Percentiles rank a stretch among this genome's conserved stretches.
phyloP scores from a whole-genome alignment of 1,140 invertebrate species.

The Neodiprion pinetum region DNA sequence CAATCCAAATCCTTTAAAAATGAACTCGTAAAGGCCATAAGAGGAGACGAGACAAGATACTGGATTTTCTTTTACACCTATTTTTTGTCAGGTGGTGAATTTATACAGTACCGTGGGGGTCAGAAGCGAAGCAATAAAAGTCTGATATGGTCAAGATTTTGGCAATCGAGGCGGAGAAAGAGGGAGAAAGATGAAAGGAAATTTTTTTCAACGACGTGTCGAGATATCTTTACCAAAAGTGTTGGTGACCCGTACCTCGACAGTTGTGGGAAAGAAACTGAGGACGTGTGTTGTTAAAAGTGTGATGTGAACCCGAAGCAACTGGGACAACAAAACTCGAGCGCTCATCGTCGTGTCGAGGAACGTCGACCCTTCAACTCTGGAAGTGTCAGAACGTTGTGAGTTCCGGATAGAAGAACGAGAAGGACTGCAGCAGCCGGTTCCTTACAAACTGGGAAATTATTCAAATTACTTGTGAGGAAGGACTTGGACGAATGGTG shows the following conservation, averaged over 20 bases:
- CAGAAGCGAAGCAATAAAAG: no score
- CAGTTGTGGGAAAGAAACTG: background rate
- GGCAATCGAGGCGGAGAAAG: background rate
- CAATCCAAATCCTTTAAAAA: background rate
- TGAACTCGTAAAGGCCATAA: background rate
- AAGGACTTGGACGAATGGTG: background rate
- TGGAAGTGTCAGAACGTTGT: background rate
- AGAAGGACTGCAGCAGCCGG: no score
- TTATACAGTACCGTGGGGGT: no score
- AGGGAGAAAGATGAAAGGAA: background rate
- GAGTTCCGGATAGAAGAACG: background rate
- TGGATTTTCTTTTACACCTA: no score
- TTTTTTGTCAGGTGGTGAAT: no score
- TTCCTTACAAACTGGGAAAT: constrained; percentile 2
- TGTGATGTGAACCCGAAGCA: background rate
- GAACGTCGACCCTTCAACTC: background rate
- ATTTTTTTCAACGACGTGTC: background rate
- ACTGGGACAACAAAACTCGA: background rate
- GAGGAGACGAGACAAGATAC: background rate
- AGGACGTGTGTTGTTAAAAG: background rate
- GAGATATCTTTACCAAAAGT: background rate
- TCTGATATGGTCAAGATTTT: background rate
- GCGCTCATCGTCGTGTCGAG: no score
- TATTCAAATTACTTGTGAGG: background rate
- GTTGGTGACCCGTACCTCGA: background rate